Evolutionary conservation across 2,888 invertebrate genomes (phyloP).

Genomic region (Podotricha telesiphe): DNA sequence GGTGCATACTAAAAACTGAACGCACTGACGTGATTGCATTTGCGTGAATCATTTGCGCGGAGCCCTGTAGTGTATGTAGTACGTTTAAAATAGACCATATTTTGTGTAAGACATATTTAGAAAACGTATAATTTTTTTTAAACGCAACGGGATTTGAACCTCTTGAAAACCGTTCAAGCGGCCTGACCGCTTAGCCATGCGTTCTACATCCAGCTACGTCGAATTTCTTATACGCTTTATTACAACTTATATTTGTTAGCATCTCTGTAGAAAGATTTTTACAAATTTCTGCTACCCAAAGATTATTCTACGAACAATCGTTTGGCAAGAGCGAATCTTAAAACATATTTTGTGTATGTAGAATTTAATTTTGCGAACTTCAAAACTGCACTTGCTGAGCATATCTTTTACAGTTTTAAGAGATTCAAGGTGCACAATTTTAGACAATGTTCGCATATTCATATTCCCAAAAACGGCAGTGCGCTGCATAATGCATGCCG

Average conservation of each 20-base stretch:
- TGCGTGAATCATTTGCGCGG: slow-evolving; percentile 35
- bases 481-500: slow-evolving; percentile 58
- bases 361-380: slow-evolving; percentile 7
- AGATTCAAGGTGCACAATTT: slow-evolving; percentile 32
- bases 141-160: no score
- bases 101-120: no score
- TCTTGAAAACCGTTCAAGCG: no score
- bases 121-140: no score
- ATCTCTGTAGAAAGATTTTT: no score
- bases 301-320: no score
- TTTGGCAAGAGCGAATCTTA: no score
- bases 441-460: slow-evolving; percentile 41
- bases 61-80: neutral
- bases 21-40: slow-evolving; percentile 42
- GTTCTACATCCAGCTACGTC: no score
- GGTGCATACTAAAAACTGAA: slow-evolving; percentile 40
- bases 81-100: slow-evolving; percentile 14
- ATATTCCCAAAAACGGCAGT: slow-evolving; percentile 45
- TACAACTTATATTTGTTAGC: no score
- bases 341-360: neutral
- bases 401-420: slow-evolving; percentile 31
- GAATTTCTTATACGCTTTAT: no score
- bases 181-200: no score
- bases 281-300: no score
- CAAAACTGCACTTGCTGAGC: slow-evolving; percentile 27